A percentile compares a stretch with the other conserved stretches of the same genome.
phyloP scores from a whole-genome alignment of 2,888 invertebrate species.

The Mythimna impura region DNA sequence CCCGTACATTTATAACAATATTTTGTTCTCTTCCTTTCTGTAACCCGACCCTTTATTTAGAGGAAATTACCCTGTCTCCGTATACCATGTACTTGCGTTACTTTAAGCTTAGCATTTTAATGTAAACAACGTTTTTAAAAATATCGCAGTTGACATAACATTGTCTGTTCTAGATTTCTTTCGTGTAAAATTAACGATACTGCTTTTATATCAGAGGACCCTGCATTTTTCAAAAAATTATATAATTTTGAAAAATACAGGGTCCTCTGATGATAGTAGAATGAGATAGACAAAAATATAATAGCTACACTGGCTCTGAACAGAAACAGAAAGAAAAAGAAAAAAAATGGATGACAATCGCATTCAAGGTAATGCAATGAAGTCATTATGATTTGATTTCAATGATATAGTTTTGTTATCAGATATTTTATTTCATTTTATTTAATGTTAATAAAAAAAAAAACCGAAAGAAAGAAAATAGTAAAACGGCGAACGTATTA shows the following conservation, averaged over 20 bases:
- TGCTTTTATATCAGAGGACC: no score
- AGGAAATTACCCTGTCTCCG: slow-evolving; percentile 75
- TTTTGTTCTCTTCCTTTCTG: slow-evolving; percentile 76
- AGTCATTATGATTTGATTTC: no score
- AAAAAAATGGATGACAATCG: no score
- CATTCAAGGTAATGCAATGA: no score
- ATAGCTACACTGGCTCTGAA: background rate
- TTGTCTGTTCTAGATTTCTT: background rate
- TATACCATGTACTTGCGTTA: slow-evolving; percentile 44
- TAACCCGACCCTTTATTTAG: slow-evolving; percentile 73
- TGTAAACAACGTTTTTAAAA: slow-evolving; percentile 13
- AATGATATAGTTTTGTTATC: no score
- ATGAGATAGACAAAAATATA: background rate
- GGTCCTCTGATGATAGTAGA: background rate
- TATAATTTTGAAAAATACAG: no score
- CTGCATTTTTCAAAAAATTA: no score
- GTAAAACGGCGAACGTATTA: no score
- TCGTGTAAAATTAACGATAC: background rate
- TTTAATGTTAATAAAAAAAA: no score
- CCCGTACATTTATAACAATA: slow-evolving; percentile 79
- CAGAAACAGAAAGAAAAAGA: background rate
- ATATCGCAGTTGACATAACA: background rate
- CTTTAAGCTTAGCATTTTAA: slow-evolving; percentile 20
- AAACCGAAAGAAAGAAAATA: no score
- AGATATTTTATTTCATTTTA: no score